Percentiles rank a stretch among this genome's conserved stretches.
phyloP scores from a whole-genome alignment of 2,888 invertebrate genomes.

The Drosophila paramelanica region DNA sequence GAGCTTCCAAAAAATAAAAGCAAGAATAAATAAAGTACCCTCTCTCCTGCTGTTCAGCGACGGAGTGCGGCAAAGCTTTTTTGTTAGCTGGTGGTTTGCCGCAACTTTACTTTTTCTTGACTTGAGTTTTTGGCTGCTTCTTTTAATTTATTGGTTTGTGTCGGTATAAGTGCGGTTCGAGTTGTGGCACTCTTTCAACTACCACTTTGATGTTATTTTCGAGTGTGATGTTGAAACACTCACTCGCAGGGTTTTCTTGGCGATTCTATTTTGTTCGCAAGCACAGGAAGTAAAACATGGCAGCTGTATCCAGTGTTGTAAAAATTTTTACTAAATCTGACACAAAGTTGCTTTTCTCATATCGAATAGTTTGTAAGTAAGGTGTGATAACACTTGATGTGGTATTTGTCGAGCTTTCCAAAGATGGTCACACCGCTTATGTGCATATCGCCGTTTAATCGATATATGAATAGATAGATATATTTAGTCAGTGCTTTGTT shows the following conservation, averaged over 20 bases:
- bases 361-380: slow-evolving; percentile 15
- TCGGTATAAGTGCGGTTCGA: slow-evolving; percentile 66
- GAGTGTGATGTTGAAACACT: slow-evolving; percentile 86
- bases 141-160: slow-evolving; percentile 50
- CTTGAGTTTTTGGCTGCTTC: slow-evolving; percentile 58
- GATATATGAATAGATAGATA: slow-evolving; percentile 41
- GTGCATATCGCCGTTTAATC: slow-evolving; percentile 27
- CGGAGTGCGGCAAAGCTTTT: slow-evolving; percentile 50
- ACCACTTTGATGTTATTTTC: slow-evolving; percentile 84
- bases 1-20: slow-evolving; percentile 67
- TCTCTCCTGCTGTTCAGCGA: slow-evolving; percentile 43
- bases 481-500: slow-evolving; percentile 3
- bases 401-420: slow-evolving; percentile 4
- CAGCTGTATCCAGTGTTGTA: slow-evolving; percentile 64
- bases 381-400: neutral
- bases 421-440: slow-evolving; percentile 3
- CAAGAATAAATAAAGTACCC: slow-evolving; percentile 58
- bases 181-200: slow-evolving; percentile 82
- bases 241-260: slow-evolving; percentile 87
- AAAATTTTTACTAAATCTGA: slow-evolving; percentile 38
- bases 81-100: slow-evolving; percentile 54
- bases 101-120: slow-evolving; percentile 63
- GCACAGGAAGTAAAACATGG: slow-evolving; percentile 80
- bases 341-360: slow-evolving; percentile 41
- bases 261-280: slow-evolving; percentile 82